These are phyloP conservation scores for Acanthococcus lagerstroemiae DNA, from an alignment of 2,888 invertebrate genomes.

Conservation along the genomic window DNA sequence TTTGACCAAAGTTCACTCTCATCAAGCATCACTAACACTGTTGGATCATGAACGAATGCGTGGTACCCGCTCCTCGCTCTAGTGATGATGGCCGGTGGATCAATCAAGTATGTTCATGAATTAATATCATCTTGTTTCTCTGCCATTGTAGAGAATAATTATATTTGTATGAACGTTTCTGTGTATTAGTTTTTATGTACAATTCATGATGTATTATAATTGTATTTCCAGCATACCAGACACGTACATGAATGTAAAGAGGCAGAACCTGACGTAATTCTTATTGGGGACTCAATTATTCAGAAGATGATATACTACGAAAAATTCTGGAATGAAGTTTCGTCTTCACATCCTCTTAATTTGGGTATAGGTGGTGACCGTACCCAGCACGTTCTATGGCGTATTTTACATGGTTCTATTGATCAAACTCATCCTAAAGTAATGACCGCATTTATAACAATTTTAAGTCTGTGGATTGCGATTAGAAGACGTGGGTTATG, in stretches of 20 bases:
- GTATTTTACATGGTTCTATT: slow-evolving; percentile 59
- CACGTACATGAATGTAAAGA: slow-evolving; percentile 75
- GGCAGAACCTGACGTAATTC: slow-evolving; percentile 83
- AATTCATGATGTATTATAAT: neutral
- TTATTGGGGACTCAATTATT: slow-evolving; percentile 79
- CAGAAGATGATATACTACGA: slow-evolving; percentile 65
- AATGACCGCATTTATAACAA: neutral
- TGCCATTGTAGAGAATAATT: neutral
- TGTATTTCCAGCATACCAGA: slow-evolving; percentile 61
- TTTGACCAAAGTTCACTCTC: too few relatives aligned
- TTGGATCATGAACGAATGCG: slow-evolving; percentile 1
- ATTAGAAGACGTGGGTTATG: too few relatives aligned
- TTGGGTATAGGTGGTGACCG: slow-evolving; percentile 81
- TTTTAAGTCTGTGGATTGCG: neutral
- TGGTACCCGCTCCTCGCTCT: slow-evolving; percentile 5
- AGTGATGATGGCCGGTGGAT: slow-evolving; percentile 52
- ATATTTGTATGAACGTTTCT: neutral
- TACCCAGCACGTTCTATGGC: slow-evolving; percentile 80
- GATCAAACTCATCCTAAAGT: slow-evolving; percentile 5
- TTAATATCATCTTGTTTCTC: neutral
- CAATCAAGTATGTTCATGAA: slow-evolving; percentile 51
- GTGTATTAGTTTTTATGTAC: neutral
- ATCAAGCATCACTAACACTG: too few relatives aligned
- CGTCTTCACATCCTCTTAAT: slow-evolving; percentile 80
- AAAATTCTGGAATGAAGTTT: slow-evolving; percentile 85